A percentile compares a stretch with the other conserved stretches of the same genome.
Conservation (phyloP, 2,797 vertebrate species). For the Odontamblyopus rebecca region DNA sequence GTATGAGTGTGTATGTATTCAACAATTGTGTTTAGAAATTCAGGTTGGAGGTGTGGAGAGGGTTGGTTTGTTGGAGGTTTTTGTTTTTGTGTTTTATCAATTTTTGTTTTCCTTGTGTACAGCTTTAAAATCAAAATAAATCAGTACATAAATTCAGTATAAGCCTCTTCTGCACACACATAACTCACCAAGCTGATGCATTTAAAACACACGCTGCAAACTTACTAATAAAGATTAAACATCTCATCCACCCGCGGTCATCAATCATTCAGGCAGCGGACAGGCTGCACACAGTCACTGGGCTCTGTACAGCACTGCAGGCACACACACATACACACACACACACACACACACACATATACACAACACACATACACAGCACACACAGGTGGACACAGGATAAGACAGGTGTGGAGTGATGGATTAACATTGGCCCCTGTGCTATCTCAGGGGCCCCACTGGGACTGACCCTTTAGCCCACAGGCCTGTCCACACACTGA, state of each 20-base stretch:
- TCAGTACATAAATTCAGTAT: too few relatives aligned
- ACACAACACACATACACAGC: background rate
- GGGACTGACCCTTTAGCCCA: constrained; percentile 20
- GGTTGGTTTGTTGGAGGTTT: too few relatives aligned
- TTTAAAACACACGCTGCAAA: constrained; percentile 26
- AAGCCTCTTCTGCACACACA: background rate
- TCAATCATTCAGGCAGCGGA: constrained; percentile 24
- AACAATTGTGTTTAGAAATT: too few relatives aligned
- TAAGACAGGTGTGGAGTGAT: constrained; percentile 43
- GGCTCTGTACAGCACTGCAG: background rate
- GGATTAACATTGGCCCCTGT: constrained; percentile 38
- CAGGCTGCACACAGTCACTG: constrained; percentile 9
- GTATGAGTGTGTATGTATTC: too few relatives aligned
- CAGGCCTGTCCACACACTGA: constrained; percentile 32
- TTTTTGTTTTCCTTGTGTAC: too few relatives aligned
- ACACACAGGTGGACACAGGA: constrained; percentile 9
- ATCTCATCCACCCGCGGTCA: constrained; percentile 12
- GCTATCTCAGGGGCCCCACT: constrained; percentile 20
- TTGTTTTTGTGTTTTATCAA: too few relatives aligned
- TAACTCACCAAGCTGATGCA: constrained; percentile 28
- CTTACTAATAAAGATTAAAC: constrained; percentile 31
- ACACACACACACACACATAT: background rate
- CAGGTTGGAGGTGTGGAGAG: too few relatives aligned
- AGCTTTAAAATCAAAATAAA: too few relatives aligned
- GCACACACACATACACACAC: background rate